These are phyloP conservation scores for Bombylius discolor DNA, from an alignment of 2,888 invertebrate genomes.

Conservation along the genomic window DNA sequence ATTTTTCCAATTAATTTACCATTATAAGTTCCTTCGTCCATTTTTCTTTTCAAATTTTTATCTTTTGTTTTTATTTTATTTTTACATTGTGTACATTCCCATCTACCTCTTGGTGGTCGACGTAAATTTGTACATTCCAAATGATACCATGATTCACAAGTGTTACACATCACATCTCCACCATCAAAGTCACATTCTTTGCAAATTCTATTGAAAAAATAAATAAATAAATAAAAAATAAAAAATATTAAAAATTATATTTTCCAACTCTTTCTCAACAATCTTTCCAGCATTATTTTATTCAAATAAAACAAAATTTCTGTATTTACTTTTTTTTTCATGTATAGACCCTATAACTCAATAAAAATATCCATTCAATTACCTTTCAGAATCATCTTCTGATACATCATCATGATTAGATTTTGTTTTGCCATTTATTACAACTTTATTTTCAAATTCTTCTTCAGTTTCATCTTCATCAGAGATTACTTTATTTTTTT, in stretches of 20 bases:
- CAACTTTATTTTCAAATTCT: constrained; percentile 7
- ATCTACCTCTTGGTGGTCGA: constrained; percentile 47
- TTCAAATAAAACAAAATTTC: too few species aligned
- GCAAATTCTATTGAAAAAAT: constrained; percentile 6
- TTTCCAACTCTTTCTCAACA: too few species aligned
- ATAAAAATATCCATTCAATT: too few species aligned
- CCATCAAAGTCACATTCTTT: constrained; percentile 23
- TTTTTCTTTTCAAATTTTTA: neutral
- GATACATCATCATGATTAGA: too few species aligned
- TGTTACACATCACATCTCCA: constrained; percentile 25
- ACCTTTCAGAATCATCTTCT: too few species aligned
- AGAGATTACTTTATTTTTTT: constrained; percentile 4
- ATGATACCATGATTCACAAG: constrained; percentile 45
- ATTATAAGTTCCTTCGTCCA: constrained; percentile 15
- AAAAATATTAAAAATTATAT: too few species aligned
- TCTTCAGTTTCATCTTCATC: constrained; percentile 12
- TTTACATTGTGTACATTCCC: constrained; percentile 48
- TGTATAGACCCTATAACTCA: too few species aligned
- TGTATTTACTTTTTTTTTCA: too few species aligned
- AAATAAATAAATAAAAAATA: neutral
- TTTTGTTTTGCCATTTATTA: neutral
- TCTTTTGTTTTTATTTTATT: constrained; percentile 15
- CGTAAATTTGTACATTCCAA: constrained; percentile 55
- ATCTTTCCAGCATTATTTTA: too few species aligned
- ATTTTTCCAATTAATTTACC: constrained; percentile 11